Evolutionary conservation across 2,888 invertebrate genomes (phyloP).

Genomic region (Dolomedes plantarius): DNA sequence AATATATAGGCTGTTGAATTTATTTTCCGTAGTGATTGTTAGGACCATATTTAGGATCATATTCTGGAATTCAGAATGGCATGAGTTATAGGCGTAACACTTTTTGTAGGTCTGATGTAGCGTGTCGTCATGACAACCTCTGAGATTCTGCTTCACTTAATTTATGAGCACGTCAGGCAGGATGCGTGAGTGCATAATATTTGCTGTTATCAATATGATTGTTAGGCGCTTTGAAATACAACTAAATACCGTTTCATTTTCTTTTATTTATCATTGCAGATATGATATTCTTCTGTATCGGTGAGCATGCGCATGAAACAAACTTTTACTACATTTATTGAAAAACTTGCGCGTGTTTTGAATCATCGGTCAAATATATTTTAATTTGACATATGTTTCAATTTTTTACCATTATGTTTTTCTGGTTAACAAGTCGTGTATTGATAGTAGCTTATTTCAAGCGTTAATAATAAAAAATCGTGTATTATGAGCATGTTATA

Average conservation of each 20-base stretch:
- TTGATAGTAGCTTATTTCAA: no score
- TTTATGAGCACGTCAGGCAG: slow-evolving; percentile 13
- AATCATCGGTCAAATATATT: no score
- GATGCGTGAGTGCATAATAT: background rate
- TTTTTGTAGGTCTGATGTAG: background rate
- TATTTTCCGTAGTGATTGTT: no score
- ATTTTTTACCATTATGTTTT: no score
- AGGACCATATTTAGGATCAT: no score
- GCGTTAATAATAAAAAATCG: no score
- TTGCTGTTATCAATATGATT: background rate
- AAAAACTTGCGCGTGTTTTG: background rate
- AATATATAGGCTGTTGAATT: no score
- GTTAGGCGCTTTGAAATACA: background rate
- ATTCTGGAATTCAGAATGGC: no score
- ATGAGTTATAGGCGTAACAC: no score
- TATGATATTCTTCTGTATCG: background rate
- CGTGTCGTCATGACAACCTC: slow-evolving; percentile 11
- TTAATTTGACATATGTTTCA: no score
- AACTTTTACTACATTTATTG: background rate
- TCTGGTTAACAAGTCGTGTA: no score
- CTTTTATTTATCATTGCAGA: background rate
- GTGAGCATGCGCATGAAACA: background rate
- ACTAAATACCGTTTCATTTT: background rate
- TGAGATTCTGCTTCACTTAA: slow-evolving; percentile 2
- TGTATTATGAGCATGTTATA: no score